Evolutionary conservation across 2,797 vertebrate genomes (phyloP), one percentile per base, ranked within the genome.

Genomic region (Siniperca obscura): DNA sequence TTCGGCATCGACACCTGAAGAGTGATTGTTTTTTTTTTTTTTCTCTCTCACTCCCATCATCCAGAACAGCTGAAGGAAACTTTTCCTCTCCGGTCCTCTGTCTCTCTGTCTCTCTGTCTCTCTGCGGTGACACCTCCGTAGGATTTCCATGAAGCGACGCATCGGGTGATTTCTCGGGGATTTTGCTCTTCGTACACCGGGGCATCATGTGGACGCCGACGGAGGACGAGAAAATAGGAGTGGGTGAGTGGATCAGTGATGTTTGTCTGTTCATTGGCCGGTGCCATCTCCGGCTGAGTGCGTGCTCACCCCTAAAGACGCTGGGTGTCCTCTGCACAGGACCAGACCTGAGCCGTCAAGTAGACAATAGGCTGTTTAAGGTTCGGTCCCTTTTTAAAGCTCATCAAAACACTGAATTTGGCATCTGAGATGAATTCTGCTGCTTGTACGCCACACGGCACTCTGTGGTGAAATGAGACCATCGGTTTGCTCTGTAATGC

Each of bases 161-260:
- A 22, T 12, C 86, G 72, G 73, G 83, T 85, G 85, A 86, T 78
- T 77, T 4, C 21, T 74, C 69, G 78, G 88, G 88, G 80, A 70
- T 89, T 91, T 69, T 64, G 71, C 70, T 68, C 27, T 69, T 85
- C 73, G 48, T 8, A 2, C 74, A 76, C 78, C 81, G 78, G 92
- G 87, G 91, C 89, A 86, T 89, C 91, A 98, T 98, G 97, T 98
- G 97, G 97, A 97, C 96, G 38, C 96, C 97, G 76, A 98, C 97
- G 6, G 97, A 98, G 90, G 97, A 98, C 66, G 97, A 98, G 92
- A 98, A 98, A 91, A 97, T 97, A 75, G 97, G 97, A 93, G 97
- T 98, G 86, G 98, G 98, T 98, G 95, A 96, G 98, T 97, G 3
- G 34, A 86, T 57, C 46, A 14, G 13, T 8, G 21, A 27, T 80